Evolutionary conservation across 2,797 vertebrate species (phyloP).

Genomic region (Enteromius fasciolatus): DNA sequence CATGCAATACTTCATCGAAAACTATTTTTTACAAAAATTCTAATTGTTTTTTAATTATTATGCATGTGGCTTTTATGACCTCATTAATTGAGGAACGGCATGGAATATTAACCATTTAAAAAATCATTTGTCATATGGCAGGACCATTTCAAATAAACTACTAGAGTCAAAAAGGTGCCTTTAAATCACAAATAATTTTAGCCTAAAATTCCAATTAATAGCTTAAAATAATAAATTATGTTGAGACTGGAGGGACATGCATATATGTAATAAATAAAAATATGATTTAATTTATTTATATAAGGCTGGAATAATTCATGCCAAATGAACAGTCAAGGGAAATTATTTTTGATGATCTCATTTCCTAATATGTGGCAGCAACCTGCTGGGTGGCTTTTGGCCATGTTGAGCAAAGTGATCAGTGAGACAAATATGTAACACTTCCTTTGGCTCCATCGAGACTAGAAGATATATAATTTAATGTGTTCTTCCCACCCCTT

Average conservation of each 20-base stretch:
- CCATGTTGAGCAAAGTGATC: constrained; percentile 9
- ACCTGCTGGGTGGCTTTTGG: constrained; percentile 11
- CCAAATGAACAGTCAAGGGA: constrained; percentile 18
- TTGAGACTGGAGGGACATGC: not conserved
- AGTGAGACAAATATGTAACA: constrained; percentile 42
- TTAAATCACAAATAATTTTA: not conserved
- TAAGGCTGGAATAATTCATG: not conserved
- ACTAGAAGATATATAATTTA: constrained; percentile 45
- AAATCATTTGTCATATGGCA: not conserved
- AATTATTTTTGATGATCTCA: constrained; percentile 39
- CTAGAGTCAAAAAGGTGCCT: not conserved
- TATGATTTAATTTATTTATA: no score
- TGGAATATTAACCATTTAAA: not conserved
- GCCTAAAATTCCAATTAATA: not conserved
- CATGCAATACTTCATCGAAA: not conserved
- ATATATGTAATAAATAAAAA: not conserved
- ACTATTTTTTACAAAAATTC: not conserved
- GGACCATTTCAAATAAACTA: not conserved
- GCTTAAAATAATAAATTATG: not conserved
- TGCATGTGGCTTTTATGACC: not conserved
- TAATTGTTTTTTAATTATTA: constrained; percentile 9
- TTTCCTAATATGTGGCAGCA: constrained; percentile 32
- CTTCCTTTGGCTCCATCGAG: constrained; percentile 36
- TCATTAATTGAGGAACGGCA: not conserved
- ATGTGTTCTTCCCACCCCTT: constrained; percentile 9